Evolutionary conservation across 2,888 invertebrate species (phyloP), one percentile per base, ranked within the genome.

Genomic region (Teinopalpus imperialis): DNA sequence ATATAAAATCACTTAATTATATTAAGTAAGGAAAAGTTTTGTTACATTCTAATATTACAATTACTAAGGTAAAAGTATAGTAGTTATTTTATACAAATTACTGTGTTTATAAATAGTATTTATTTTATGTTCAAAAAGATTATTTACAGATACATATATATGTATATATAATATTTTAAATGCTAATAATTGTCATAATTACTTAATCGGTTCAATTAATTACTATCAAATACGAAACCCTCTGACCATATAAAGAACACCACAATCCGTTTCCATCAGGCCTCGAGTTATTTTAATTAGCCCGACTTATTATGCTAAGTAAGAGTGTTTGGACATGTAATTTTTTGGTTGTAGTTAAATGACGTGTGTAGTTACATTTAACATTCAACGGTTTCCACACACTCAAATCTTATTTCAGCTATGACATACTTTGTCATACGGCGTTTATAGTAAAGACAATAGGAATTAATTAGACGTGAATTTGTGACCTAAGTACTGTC

Each of bases 291-390:
- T 46, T 71, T 73, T 69, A 74, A 77, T 77, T 76, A 74, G 59
- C 68, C 73, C 73, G 72, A 67, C 65, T 69, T 74, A 64, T 68
- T 71, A 71, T 69, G 69, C 69, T 69, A 69, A 65, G 66, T 73
- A 68, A 72, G 68, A 65, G 66, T 68, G 73, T 66, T 71, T 66
- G 59, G 60, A 68, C 68, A 65, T 74, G 74, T 73, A 69, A 58
- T 65, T 73, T 76, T 74, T 74, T 74, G 59, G 65, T 74, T 64
- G 69, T 61, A 60, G 68, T 72, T 75, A 74, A 76, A 74, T 77
- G 74, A 75, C 74, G 72, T 71, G 75, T 75, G 72, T 68, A 63
- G 54, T 54, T 61, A 65, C 69, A 43, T 32, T 13, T 29, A 16
- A 13, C 43, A 26, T 23, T 26, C 20, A 43, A 37, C 43, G 37